Conservation (phyloP, 2,888 invertebrate species). For the Metopia argyrocephala region DNA sequence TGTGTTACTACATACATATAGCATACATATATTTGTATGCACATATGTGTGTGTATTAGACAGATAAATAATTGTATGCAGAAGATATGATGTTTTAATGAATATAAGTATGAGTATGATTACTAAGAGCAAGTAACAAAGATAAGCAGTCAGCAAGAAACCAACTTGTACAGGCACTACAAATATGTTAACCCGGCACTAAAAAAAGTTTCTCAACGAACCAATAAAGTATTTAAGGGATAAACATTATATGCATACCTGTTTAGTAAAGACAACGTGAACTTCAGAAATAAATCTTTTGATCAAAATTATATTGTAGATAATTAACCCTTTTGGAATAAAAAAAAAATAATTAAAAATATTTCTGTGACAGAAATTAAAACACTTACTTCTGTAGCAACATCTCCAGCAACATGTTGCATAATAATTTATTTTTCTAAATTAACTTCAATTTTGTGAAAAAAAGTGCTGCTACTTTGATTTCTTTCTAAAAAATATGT, state of each 20-base stretch:
- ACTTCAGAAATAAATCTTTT: too few species aligned
- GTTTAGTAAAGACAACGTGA: too few species aligned
- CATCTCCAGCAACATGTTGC: background rate
- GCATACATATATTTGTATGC: conserved; percentile 6
- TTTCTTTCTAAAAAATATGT: too few species aligned
- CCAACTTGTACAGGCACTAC: background rate
- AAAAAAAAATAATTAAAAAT: too few species aligned
- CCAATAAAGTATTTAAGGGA: too few species aligned
- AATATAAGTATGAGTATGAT: conserved; percentile 47
- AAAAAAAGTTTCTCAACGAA: background rate
- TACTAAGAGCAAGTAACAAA: conserved; percentile 41
- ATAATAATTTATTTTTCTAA: background rate
- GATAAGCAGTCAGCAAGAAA: conserved; percentile 38
- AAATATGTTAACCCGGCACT: conserved; percentile 7
- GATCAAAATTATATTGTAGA: too few species aligned
- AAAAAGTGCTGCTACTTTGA: too few species aligned
- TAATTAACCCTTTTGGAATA: too few species aligned
- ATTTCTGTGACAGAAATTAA: background rate
- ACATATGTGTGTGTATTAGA: background rate
- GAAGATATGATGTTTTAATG: conserved; percentile 56
- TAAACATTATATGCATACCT: too few species aligned
- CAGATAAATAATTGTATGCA: conserved; percentile 7
- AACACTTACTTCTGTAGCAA: background rate
- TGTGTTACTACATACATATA: too few species aligned
- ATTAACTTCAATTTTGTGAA: too few species aligned